Evolutionary conservation across 2,113 vertebrate species (phyloP), one percentile per base, ranked within the genome.

Genomic region (Phalacrocorax pelagicus): DNA sequence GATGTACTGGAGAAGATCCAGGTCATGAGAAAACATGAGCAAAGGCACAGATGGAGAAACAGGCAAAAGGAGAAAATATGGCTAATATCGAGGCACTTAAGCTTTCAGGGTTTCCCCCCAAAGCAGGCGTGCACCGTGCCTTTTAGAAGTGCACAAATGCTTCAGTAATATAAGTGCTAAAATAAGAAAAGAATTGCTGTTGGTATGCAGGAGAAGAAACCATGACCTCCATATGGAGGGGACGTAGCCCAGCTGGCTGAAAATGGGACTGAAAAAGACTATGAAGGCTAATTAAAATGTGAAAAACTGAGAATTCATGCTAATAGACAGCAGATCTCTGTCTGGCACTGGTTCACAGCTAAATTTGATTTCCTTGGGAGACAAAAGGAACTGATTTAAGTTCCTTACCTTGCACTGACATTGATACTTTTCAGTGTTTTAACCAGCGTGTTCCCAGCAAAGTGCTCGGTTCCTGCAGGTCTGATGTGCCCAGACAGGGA

Each of bases 271-370:
- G 73, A 40, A 89, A 95, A 85, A 59, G 81, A 15, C 95, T 59
- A 40, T 3, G 57, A 81, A 52, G 92, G 65, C 70, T 92, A 85
- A 97, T 96, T 94, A 96, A 95, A 96, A 97, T 65, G 95, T 96
- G 93, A 91, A 94, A 96, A 95, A 55, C 89, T 89, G 93, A 75
- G 91, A 95, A 96, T 87, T 87, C 66, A 3, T 81, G 29, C 65
- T 97, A 95, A 97, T 85, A 74, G 91, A 59, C 89, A 94, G 91
- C 95, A 96, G 95, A 94, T 79, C 91, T 49, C 67, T 88, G 85
- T 63, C 94, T 96, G 93, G 94, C 11, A 1, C 94, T 92, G 91
- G 61, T 94, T 96, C 94, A 85, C 94, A 93, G 91, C 91, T 92
- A 63, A 20, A 78, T 87, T n/a, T 38, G 42, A 83, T 86, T 93